Evolutionary conservation across 30 jellyfish, hydroid and myxozoan genomes (phyloP).

Genomic region (Pseudorhiza aurosa): DNA sequence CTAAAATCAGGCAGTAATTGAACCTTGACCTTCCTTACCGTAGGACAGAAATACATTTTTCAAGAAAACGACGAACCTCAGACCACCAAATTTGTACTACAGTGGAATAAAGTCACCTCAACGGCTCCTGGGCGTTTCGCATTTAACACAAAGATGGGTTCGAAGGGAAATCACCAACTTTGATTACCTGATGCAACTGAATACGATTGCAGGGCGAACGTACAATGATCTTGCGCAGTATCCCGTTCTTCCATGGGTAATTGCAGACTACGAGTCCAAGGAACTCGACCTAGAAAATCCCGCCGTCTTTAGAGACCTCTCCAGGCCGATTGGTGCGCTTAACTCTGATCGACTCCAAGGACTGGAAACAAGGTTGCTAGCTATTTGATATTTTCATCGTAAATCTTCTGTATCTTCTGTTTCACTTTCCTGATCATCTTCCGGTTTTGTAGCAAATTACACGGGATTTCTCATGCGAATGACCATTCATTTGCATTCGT

Average conservation of each 20-base stretch:
- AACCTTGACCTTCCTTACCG: too few species aligned
- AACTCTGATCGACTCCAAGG: conserved; percentile 64
- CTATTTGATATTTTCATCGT: not conserved
- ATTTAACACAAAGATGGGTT: conserved; percentile 89
- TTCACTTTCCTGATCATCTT: too few species aligned
- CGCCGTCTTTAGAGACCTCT: conserved; percentile 75
- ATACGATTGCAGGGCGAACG: conserved; percentile 97
- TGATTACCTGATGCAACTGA: conserved; percentile 90
- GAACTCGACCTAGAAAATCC: conserved; percentile 72
- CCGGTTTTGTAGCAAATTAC: too few species aligned
- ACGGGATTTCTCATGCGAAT: too few species aligned
- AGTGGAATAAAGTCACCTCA: conserved; percentile 94
- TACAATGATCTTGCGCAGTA: conserved; percentile 96
- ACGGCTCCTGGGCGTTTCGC: conserved; percentile 73
- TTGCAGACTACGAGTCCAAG: conserved; percentile 79
- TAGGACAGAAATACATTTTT: conserved; percentile 77
- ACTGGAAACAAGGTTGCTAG: conserved; percentile 62
- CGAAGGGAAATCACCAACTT: conserved; percentile 88
- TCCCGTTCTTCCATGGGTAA: conserved; percentile 98
- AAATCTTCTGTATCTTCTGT: not conserved
- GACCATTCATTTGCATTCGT: too few species aligned
- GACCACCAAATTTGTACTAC: conserved; percentile 83
- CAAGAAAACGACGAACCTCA: conserved; percentile 56
- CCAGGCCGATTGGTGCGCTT: conserved; percentile 92
- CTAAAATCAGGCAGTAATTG: too few species aligned